Conservation (phyloP, 1,140 invertebrate genomes). For the Drosophila malerkotliana region DNA sequence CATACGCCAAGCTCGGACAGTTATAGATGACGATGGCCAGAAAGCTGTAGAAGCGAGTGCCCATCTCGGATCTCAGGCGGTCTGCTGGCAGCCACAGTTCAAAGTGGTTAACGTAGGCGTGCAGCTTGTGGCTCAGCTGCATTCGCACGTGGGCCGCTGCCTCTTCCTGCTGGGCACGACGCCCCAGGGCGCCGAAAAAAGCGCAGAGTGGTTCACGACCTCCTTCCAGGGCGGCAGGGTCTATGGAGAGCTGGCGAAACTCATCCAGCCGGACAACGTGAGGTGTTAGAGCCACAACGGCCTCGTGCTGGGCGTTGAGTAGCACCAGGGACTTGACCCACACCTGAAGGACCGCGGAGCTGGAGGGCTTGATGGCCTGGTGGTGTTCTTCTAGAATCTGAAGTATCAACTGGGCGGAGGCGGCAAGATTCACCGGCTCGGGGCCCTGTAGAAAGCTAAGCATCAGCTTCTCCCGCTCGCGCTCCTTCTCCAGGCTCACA, state of each 20-base stretch:
- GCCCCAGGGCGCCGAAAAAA: slow-evolving; percentile 71
- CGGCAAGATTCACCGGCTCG: slow-evolving; percentile 56
- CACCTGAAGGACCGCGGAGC: slow-evolving; percentile 58
- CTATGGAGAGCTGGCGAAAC: slow-evolving; percentile 44
- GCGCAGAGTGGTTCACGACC: slow-evolving; percentile 73
- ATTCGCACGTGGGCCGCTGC: slow-evolving; percentile 49
- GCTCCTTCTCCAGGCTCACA: slow-evolving; percentile 37
- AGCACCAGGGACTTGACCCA: slow-evolving; percentile 78
- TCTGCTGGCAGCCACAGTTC: slow-evolving; percentile 71
- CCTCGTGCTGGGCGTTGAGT: slow-evolving; percentile 61
- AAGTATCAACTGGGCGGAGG: slow-evolving; percentile 64
- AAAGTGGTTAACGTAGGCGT: slow-evolving; percentile 70
- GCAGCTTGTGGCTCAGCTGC: slow-evolving; percentile 68
- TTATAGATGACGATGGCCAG: slow-evolving; percentile 82
- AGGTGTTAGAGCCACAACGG: slow-evolving; percentile 45
- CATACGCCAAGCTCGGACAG: slow-evolving; percentile 70
- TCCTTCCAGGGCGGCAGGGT: slow-evolving; percentile 39
- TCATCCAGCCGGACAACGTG: slow-evolving; percentile 56
- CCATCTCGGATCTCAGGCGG: slow-evolving; percentile 54
- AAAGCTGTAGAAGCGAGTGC: slow-evolving; percentile 74
- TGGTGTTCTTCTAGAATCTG: slow-evolving; percentile 41
- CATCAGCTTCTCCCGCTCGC: slow-evolving; percentile 29
- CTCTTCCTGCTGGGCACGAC: slow-evolving; percentile 51
- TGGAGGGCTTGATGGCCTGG: neutral
- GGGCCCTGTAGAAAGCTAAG: slow-evolving; percentile 45